Conservation (phyloP, 2,888 invertebrate genomes). For the Alloplasta piceator region DNA sequence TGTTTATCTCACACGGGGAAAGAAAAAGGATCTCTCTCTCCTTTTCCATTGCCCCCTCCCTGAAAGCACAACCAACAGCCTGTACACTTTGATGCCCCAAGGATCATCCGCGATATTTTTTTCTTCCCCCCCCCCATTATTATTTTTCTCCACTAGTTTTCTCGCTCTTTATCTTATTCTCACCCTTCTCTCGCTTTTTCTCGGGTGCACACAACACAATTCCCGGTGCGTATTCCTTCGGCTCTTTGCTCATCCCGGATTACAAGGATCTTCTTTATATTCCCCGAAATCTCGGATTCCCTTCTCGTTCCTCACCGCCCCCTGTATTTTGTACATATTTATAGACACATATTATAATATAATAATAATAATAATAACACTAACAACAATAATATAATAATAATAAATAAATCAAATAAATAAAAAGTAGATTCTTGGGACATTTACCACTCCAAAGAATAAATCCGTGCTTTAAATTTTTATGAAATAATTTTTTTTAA, state of each 20-base stretch:
- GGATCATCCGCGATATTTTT: conserved; percentile 67
- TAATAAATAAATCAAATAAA: no score
- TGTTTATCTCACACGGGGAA: conserved; percentile 16
- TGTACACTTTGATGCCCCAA: conserved; percentile 62
- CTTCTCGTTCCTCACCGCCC: conserved; percentile 24
- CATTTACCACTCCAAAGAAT: no score
- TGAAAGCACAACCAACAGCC: conserved; percentile 50
- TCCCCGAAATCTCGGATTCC: conserved; percentile 42
- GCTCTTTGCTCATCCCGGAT: conserved; percentile 77
- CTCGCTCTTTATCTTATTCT: conserved; percentile 2
- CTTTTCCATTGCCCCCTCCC: conserved; percentile 59
- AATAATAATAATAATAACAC: neutral
- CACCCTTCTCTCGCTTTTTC: conserved; percentile 1
- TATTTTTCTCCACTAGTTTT: neutral
- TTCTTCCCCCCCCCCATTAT: conserved; percentile 10
- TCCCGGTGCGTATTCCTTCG: conserved; percentile 61
- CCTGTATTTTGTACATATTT: no score
- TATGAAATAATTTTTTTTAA: neutral
- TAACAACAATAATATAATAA: neutral
- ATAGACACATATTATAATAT: neutral
- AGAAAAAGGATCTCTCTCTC: conserved; percentile 63
- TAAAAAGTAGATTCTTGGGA: no score
- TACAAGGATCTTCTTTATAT: conserved; percentile 77
- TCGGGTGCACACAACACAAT: neutral
- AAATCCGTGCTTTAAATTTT: neutral